A percentile compares a stretch with the other conserved stretches of the same genome.
Conservation (phyloP, 2,113 vertebrate genomes). For the Heliornis fulica region DNA sequence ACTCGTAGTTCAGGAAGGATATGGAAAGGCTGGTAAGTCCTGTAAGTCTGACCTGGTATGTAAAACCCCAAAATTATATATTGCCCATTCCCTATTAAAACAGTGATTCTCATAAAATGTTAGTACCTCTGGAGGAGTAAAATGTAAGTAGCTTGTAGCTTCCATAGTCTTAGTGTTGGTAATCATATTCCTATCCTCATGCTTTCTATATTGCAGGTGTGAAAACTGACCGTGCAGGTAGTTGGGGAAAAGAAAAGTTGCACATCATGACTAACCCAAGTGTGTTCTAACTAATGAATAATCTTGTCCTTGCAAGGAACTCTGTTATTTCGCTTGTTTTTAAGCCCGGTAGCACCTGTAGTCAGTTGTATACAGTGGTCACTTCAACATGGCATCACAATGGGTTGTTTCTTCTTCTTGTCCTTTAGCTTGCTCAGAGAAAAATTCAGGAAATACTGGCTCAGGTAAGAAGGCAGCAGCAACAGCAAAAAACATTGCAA, state of each 20-base stretch:
- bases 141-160: not conserved
- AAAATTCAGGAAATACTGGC: constrained; percentile 99
- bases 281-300: not conserved
- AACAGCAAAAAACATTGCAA: constrained; percentile 83
- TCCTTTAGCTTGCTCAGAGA: constrained; percentile 91
- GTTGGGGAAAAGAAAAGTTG: not conserved
- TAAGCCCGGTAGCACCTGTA: not conserved
- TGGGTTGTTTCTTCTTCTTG: constrained; percentile 16
- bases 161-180: not conserved
- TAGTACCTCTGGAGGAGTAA: not conserved
- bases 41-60: not conserved
- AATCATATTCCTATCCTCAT: not conserved
- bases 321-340: not conserved
- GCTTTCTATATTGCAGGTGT: not conserved
- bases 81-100: not conserved
- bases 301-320: not conserved
- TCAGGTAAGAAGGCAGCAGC: constrained; percentile 97
- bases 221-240: not conserved
- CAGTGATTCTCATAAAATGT: not conserved
- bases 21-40: not conserved
- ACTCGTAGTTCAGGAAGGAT: not conserved
- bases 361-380: not conserved
- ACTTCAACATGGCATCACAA: not conserved
- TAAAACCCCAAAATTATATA: not conserved
- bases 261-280: not conserved